These are phyloP conservation scores for Hypena proboscidalis DNA, from an alignment of 2,888 invertebrate species.

Conservation along the genomic window DNA sequence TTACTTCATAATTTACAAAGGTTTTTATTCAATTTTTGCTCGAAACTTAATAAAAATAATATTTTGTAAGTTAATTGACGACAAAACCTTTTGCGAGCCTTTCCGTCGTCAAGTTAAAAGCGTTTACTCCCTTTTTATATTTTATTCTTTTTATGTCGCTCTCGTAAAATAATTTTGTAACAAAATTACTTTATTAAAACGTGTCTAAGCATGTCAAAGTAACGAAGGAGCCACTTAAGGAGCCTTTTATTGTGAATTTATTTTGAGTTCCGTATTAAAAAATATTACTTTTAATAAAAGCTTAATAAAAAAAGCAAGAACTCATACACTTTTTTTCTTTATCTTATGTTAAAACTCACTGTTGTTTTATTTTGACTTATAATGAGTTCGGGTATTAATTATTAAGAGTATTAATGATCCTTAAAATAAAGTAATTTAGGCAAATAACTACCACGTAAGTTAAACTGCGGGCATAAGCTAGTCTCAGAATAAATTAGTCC, in stretches of 20 bases:
- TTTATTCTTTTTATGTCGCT: constrained; percentile 4
- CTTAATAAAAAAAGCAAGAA: too few species aligned
- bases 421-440: too few species aligned
- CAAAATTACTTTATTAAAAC: constrained; percentile 17
- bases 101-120: constrained; percentile 21
- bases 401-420: too few species aligned
- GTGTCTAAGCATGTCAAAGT: background rate
- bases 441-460: too few species aligned
- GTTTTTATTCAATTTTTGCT: constrained; percentile 21
- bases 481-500: too few species aligned
- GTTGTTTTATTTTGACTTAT: too few species aligned
- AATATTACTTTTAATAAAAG: too few species aligned
- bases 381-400: too few species aligned
- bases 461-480: too few species aligned
- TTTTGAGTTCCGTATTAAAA: too few species aligned
- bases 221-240: background rate
- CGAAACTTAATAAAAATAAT: constrained; percentile 19
- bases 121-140: constrained; percentile 21
- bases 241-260: background rate
- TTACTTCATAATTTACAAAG: constrained; percentile 10
- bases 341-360: too few species aligned
- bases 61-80: constrained; percentile 35
- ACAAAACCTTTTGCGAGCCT: constrained; percentile 29
- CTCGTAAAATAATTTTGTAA: constrained; percentile 22
- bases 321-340: too few species aligned